These are phyloP conservation scores for Cecropterus lyciades DNA, from an alignment of 1,140 invertebrate species.

Conservation along the genomic window DNA sequence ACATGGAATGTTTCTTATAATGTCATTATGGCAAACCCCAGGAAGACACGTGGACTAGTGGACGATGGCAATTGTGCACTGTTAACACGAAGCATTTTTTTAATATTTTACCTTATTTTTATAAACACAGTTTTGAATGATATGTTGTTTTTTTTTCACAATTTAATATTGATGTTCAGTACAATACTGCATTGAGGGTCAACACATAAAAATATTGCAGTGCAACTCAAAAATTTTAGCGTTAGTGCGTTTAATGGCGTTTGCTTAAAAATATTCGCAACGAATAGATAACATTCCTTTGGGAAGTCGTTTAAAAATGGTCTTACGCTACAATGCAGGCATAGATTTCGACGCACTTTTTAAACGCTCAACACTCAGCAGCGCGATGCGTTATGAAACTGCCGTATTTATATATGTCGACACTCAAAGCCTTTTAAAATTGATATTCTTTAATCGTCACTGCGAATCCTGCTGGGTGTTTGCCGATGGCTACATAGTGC, in stretches of 20 bases:
- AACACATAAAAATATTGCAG: no score
- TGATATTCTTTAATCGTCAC: neutral
- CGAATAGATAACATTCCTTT: no score
- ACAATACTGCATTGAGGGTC: neutral
- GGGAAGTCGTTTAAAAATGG: no score
- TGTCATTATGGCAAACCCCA: constrained; percentile 44
- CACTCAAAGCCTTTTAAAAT: no score
- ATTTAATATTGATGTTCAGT: neutral
- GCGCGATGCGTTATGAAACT: no score
- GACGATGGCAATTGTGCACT: neutral
- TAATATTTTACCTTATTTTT: neutral
- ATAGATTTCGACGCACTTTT: no score
- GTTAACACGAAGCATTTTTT: neutral
- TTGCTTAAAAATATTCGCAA: no score
- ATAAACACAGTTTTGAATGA: neutral
- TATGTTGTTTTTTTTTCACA: neutral
- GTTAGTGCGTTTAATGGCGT: no score
- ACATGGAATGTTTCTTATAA: constrained; percentile 79
- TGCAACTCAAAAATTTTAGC: no score
- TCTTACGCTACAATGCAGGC: no score
- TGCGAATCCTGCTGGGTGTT: neutral
- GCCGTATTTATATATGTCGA: no score
- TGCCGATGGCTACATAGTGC: constrained; percentile 41
- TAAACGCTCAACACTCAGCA: no score
- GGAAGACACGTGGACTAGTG: constrained; percentile 1